Evolutionary conservation across 2,797 vertebrate species (phyloP).

Genomic region (Scomberomorus guttatus): DNA sequence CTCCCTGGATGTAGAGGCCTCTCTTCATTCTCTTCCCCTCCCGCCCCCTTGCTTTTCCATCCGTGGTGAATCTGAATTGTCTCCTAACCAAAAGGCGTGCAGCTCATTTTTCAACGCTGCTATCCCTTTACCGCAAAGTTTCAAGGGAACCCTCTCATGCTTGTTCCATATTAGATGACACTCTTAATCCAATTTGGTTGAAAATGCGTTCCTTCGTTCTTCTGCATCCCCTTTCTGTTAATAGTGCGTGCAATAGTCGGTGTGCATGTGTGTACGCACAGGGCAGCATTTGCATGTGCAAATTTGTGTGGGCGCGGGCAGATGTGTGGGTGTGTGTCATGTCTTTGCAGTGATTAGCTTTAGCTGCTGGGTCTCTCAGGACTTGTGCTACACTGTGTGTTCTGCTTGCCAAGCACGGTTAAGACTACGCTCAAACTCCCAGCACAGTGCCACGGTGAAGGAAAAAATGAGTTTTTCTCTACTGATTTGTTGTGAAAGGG

Average conservation of each 20-base stretch:
- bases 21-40: constrained; percentile 25
- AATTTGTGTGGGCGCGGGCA: constrained; percentile 55
- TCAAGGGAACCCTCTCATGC: constrained; percentile 56
- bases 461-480: constrained; percentile 66
- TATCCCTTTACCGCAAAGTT: constrained; percentile 57
- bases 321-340: constrained; percentile 69
- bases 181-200: constrained; percentile 73
- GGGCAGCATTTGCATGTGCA: constrained; percentile 54
- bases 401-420: constrained; percentile 77
- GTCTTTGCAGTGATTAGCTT: constrained; percentile 77
- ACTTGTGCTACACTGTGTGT: constrained; percentile 69
- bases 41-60: constrained; percentile 43
- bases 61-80: constrained; percentile 73
- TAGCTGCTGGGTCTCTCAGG: constrained; percentile 69
- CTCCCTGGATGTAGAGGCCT: constrained; percentile 48
- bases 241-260: constrained; percentile 45
- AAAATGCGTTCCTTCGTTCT: constrained; percentile 39
- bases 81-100: constrained; percentile 58
- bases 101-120: constrained; percentile 69
- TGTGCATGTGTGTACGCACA: constrained; percentile 3
- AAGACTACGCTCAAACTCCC: constrained; percentile 67
- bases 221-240: constrained; percentile 48
- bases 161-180: constrained; percentile 71
- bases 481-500: constrained; percentile 73
- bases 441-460: constrained; percentile 47